Evolutionary conservation across 2,888 invertebrate species (phyloP), one percentile per base, ranked within the genome.

Genomic region (Anarsia innoxiella): DNA sequence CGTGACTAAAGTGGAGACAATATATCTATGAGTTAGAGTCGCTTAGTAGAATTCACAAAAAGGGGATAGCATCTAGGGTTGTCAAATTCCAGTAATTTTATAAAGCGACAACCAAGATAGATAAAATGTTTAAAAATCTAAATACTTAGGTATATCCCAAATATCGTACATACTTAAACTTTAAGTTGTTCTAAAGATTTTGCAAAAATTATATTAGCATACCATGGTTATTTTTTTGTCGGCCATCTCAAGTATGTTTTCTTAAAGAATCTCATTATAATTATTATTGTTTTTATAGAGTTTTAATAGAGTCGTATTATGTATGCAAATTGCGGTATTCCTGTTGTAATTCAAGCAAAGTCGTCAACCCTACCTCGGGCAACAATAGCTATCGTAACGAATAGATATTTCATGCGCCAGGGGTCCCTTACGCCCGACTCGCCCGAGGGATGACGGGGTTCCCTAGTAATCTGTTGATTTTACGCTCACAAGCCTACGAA

Each of bases 391-490:
- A 72, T 69, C 65, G 72, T 67, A 76, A 70, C 77, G 78, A 76
- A 73, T 78, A 69, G 72, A 66, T 73, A 71, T 69, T 64, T 76
- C 70, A 68, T 67, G 64, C 65, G 64, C 59, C 64, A 60, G 67
- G 78, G 74, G 72, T 67, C 59, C 61, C 48, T 44, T 48, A 43
- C 56, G 9, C n/a, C n/a, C n/a, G n/a, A n/a, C n/a, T n/a, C n/a
- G 60, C 61, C 52, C 54, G 49, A 48, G 59, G 71, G 70, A 61
- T 57, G 66, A 60, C 51, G 69, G 79, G 77, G 70, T 56, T 62
- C 72, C 60, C 61, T 63, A 56, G 70, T 83, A 83, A 84, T 84
- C 83, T 83, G 83, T 82, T 82, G 82, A 83, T 83, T 83, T 82
- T 82, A 79, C 82, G 79, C 80, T 75, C 68, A 57, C 67, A 67